phyloP scores from a whole-genome alignment of 2,888 invertebrate species.

The Pristionchus japonicus region DNA sequence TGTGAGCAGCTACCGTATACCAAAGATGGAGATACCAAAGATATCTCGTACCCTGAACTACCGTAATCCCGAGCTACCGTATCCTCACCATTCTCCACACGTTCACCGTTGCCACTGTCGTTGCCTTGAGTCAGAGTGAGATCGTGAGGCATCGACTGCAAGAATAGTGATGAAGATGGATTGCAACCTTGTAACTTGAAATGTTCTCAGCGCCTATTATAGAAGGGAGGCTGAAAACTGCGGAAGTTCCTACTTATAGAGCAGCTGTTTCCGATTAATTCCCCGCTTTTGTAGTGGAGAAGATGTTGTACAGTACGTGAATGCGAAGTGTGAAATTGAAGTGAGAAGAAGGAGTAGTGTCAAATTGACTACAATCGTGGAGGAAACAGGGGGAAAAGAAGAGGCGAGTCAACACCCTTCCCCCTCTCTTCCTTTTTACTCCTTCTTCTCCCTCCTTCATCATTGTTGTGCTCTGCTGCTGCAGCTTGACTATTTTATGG shows the following conservation, averaged over 20 bases:
- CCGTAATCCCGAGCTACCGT: not conserved
- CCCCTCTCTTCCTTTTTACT: slow-evolving; percentile 3
- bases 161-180: not conserved
- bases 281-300: not conserved
- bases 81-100: slow-evolving; percentile 3
- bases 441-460: slow-evolving; percentile 2
- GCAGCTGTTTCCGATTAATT: not conserved
- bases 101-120: not conserved
- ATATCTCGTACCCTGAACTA: too few relatives aligned
- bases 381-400: slow-evolving; percentile 25
- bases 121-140: not conserved
- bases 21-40: not conserved
- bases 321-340: slow-evolving; percentile 31
- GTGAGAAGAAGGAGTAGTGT: slow-evolving; percentile 23
- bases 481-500: not conserved
- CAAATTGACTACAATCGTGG: slow-evolving; percentile 40
- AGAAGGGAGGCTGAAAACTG: not conserved
- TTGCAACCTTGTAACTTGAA: not conserved
- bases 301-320: not conserved
- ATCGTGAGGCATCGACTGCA: slow-evolving; percentile 41
- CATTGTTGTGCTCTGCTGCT: slow-evolving; percentile 34
- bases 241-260: too few relatives aligned
- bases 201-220: not conserved
- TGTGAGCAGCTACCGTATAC: not conserved
- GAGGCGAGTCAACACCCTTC: slow-evolving; percentile 13